Evolutionary conservation across 2,113 vertebrate genomes (phyloP), one percentile per base, ranked within the genome.

Genomic region (Elaphurus davidianus): DNA sequence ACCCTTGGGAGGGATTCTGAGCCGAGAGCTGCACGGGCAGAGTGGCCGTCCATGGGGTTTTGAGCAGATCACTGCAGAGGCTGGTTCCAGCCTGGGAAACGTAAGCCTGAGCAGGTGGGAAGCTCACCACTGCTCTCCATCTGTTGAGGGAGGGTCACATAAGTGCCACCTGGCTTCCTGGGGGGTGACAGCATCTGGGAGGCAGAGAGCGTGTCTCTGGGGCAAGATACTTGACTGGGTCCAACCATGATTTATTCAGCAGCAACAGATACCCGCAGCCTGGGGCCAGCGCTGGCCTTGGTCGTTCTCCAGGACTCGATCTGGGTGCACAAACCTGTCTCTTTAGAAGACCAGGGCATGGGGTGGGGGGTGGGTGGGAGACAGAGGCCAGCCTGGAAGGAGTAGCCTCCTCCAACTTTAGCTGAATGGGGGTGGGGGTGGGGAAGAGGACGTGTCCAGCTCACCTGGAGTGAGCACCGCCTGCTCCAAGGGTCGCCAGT

Each of bases 181-280:
- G 1, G 45, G 82, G 95, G 8, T 96, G 96, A 98, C 83, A 94
- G 95, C 93, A 98, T 97, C 96, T 98, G 96, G 81, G 83, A 90
- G 91, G 85, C 96, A 43, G 91, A 57, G 64, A 40, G 67, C 43
- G 0, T 60, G 40, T 74, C 71, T 93, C 89, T 9, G n/a, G 59
- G 91, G 85, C 76, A 86, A 93, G 90, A 82, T 0, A 74, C 87
- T 71, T 43, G 92, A 84, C 13, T 62, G 45, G 86, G 81, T 19
- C 40, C 14, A 6, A 1, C 2, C 62, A 98, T 98, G 91, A 97
- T 92, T 98, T 97, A 98, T 98, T 97, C 94, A 98, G 84, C n/a
- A 43, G 90, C 45, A 40, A 30, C 67, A 86, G 97, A 92, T 94
- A 97, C 97, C 97, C 71, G 92, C 17, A n/a, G 47, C 45, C 33